Evolutionary conservation across 1,140 invertebrate species (phyloP).

Genomic region (Brachionus paranguensis): DNA sequence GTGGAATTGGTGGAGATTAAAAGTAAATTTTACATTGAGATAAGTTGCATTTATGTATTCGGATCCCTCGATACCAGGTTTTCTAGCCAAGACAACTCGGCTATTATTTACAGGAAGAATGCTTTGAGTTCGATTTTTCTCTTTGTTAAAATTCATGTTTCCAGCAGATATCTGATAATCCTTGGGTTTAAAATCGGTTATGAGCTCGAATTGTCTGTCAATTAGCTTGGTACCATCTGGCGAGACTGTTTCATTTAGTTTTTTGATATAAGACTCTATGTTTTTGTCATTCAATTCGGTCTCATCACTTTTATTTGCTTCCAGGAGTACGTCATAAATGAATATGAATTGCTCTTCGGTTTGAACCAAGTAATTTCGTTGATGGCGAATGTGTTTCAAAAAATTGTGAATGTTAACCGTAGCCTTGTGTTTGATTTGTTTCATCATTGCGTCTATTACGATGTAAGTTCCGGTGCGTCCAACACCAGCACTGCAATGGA

Average conservation of each 20-base stretch:
- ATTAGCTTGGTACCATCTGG: neutral
- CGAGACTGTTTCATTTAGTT: neutral
- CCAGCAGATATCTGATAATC: conserved; percentile 14
- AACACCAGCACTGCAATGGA: conserved; percentile 95
- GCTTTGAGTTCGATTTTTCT: conserved; percentile 37
- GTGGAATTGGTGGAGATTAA: neutral
- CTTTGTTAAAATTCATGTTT: neutral
- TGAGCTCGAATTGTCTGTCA: conserved; percentile 34
- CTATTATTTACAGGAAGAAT: conserved; percentile 38
- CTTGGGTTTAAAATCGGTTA: conserved; percentile 19
- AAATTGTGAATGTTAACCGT: conserved; percentile 97
- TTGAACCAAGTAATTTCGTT: conserved; percentile 69
- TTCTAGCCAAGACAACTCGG: neutral
- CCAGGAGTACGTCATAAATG: conserved; percentile 71
- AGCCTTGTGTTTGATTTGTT: conserved; percentile 69
- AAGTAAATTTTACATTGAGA: neutral
- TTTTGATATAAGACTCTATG: neutral
- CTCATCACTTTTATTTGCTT: conserved; percentile 25
- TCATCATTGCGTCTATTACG: conserved; percentile 69
- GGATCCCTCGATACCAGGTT: neutral
- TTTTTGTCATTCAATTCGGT: conserved; percentile 20
- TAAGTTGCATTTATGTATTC: conserved; percentile 39
- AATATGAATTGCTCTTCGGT: conserved; percentile 99
- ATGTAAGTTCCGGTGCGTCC: conserved; percentile 89
- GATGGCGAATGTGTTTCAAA: conserved; percentile 89